Evolutionary conservation across 2,888 invertebrate species (phyloP), one percentile per base, ranked within the genome.

Genomic region (Galerucella calmariensis): DNA sequence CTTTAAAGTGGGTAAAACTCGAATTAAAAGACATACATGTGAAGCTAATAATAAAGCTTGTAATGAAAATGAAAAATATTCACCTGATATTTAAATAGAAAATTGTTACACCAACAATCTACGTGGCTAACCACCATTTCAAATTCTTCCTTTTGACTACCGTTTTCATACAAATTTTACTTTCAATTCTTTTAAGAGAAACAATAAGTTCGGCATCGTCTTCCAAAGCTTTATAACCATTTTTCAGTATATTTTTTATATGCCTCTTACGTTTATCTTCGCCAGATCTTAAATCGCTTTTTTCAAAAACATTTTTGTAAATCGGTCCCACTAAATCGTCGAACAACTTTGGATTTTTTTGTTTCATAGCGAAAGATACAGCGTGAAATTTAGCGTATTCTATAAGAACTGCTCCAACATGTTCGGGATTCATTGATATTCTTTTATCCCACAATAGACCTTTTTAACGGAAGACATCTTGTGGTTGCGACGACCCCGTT

Each of bases 21-120:
- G 27, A 27, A 27, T 27, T 27, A 3, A 4, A 27, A 4, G 27
- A 27, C 2, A 27, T 27, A 27, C 27, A 27, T 27, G 27, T 27
- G 27, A 27, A 27, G 2, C 27, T 27, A 27, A 27, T 27, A 27
- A 27, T 3, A 27, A 27, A 27, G 27, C 27, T 2, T 27, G 27
- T 27, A 3, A 27, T 27, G 6, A 6, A 6, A 35, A 35, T 46
- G 4, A 46, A 69, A 51, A 44, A 16, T 20, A 67, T 62, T 78
- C 75, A 81, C 81, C 63, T 76, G 53, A 53, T 79, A 79, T 73
- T 78, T 76, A 67, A 80, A 81, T 53, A 84, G 75, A 74, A 83
- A 76, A 71, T 84, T 84, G 67, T 83, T 83, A 46, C 80, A 81
- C 84, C 83, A 84, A 72, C 82, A 80, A 72, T 84, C 84, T 2